A percentile compares a stretch with the other conserved stretches of the same genome.
These are phyloP conservation scores for Paedocypris sp. DNA, from an alignment of 2,113 vertebrate genomes.

Conservation along the genomic window DNA sequence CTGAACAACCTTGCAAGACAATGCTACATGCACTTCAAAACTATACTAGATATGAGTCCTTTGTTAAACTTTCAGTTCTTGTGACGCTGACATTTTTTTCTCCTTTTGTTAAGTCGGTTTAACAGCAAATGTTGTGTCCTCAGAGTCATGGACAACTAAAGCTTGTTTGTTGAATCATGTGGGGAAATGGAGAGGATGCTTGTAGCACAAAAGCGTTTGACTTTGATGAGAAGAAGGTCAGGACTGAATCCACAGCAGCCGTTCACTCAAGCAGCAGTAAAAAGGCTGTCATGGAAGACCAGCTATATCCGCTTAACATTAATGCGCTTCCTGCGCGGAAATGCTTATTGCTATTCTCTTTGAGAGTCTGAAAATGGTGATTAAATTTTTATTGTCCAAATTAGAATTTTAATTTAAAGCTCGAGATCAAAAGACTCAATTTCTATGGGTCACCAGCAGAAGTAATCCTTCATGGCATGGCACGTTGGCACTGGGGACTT, in stretches of 20 bases:
- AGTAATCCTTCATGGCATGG: slow-evolving; percentile 63
- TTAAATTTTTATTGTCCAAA: slow-evolving; percentile 54
- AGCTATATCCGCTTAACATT: slow-evolving; percentile 45
- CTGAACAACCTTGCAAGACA: too few species aligned
- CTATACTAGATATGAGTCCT: too few species aligned
- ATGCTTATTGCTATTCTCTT: slow-evolving; percentile 44
- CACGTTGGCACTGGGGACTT: slow-evolving; percentile 48
- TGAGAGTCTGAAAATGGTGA: slow-evolving; percentile 52
- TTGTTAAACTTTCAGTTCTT: too few species aligned
- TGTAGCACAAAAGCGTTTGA: slow-evolving; percentile 12
- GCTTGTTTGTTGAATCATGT: background rate
- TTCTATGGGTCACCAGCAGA: slow-evolving; percentile 45
- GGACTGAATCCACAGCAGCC: slow-evolving; percentile 40
- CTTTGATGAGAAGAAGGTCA: slow-evolving; percentile 48
- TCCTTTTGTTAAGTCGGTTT: background rate
- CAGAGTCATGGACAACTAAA: background rate
- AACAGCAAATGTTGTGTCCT: background rate
- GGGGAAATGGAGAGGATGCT: background rate
- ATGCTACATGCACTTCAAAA: too few species aligned
- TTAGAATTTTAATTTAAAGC: slow-evolving; percentile 58
- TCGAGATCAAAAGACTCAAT: slow-evolving; percentile 53
- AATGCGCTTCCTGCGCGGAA: slow-evolving; percentile 36
- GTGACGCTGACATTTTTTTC: background rate
- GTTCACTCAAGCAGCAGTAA: slow-evolving; percentile 37
- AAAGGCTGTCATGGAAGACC: slow-evolving; percentile 37